phyloP scores from a whole-genome alignment of 2,797 vertebrate species.

The Pelochelys cantorii region DNA sequence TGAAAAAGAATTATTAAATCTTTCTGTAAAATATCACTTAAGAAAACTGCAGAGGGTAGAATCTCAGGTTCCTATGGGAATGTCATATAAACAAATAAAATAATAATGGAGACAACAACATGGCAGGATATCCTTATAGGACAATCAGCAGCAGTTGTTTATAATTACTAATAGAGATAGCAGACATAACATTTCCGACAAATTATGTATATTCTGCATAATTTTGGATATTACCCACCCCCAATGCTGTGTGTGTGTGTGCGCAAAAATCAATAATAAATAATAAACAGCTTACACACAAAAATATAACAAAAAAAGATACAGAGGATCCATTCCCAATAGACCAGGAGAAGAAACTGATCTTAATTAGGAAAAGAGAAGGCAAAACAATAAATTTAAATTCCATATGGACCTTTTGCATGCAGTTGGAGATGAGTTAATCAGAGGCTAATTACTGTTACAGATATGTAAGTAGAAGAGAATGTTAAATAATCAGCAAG shows the following conservation, averaged over 20 bases:
- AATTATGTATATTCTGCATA: accelerated
- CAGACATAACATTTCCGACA: background rate
- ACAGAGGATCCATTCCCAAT: background rate
- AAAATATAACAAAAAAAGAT: background rate
- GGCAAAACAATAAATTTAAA: background rate
- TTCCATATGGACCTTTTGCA: background rate
- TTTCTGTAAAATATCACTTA: background rate
- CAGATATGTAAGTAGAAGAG: background rate
- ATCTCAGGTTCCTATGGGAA: background rate
- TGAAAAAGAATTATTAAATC: background rate
- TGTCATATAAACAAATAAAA: background rate
- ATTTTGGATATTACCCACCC: background rate
- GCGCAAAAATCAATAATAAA: background rate
- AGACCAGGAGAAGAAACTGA: background rate
- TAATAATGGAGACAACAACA: background rate
- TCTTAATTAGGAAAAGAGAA: background rate
- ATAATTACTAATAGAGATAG: background rate
- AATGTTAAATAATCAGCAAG: background rate
- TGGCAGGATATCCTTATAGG: background rate
- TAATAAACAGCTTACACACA: background rate
- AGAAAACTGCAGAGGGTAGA: background rate
- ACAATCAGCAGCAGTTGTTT: background rate
- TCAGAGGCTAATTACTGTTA: background rate
- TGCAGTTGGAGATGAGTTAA: background rate
- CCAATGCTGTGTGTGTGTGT: background rate